phyloP scores from a whole-genome alignment of 2,113 vertebrate species.

The Setophaga coronata region DNA sequence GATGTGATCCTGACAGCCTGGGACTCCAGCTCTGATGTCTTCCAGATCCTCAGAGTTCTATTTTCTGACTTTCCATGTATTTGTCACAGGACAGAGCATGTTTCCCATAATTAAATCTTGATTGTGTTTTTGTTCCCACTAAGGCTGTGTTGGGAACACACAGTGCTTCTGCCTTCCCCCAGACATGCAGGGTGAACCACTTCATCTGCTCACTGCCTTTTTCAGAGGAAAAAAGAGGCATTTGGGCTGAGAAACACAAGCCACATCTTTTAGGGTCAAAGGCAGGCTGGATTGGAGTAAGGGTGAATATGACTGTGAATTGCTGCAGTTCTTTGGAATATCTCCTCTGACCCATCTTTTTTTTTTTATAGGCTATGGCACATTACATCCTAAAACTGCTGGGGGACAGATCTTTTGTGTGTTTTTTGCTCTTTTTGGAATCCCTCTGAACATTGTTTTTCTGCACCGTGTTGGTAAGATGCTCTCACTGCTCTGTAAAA shows the following conservation, averaged over 20 bases:
- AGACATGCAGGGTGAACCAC: neutral
- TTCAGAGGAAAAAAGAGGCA: neutral
- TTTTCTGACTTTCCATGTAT: neutral
- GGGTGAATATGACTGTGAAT: neutral
- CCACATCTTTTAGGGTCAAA: neutral
- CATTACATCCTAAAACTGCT: conserved; percentile 58
- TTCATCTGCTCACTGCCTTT: neutral
- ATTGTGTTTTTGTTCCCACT: neutral
- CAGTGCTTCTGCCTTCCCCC: neutral
- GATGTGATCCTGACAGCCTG: neutral
- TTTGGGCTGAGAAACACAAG: neutral
- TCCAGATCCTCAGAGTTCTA: conserved; percentile 9
- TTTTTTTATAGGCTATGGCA: conserved; percentile 67
- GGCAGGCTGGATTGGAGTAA: neutral
- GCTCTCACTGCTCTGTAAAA: conserved; percentile 56
- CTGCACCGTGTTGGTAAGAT: conserved; percentile 59
- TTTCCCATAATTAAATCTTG: neutral
- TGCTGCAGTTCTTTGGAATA: neutral
- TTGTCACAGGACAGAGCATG: neutral
- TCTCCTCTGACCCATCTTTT: neutral
- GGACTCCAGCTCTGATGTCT: neutral
- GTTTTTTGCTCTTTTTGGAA: conserved; percentile 69
- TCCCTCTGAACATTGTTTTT: conserved; percentile 73
- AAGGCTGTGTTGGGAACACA: neutral
- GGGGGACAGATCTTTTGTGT: conserved; percentile 74